Percentiles rank a stretch among this genome's conserved stretches.
These are phyloP conservation scores for Lota lota DNA, from an alignment of 2,113 vertebrate genomes.

Conservation along the genomic window DNA sequence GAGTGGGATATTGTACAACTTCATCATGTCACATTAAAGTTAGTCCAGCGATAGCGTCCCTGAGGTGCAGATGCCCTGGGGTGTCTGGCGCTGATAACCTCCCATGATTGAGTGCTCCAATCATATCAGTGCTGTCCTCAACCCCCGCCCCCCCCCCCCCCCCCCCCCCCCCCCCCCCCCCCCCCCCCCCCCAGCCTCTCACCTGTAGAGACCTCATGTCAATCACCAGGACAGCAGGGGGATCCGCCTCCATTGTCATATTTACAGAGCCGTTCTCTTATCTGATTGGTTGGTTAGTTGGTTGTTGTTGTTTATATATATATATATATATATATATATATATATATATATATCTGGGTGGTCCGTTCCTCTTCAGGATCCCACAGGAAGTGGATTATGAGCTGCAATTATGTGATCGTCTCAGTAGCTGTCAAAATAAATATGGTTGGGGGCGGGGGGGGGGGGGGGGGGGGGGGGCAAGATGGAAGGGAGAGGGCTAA, in stretches of 20 bases:
- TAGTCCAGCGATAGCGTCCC: too few relatives aligned
- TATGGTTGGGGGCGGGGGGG: too few relatives aligned
- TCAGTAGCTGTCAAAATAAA: slow-evolving; percentile 24
- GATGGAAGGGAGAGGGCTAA: too few relatives aligned
- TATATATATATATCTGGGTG: background rate
- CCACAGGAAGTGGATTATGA: slow-evolving; percentile 28
- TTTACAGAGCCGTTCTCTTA: background rate
- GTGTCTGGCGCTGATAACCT: background rate
- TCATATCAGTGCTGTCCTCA: background rate
- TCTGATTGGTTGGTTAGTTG: slow-evolving; percentile 9
- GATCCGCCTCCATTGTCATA: background rate
- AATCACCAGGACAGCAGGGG: background rate
- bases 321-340: too few relatives aligned
- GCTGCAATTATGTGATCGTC: slow-evolving; percentile 12
- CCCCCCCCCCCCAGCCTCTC: too few relatives aligned
- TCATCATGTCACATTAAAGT: too few relatives aligned
- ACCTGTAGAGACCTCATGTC: too few relatives aligned
- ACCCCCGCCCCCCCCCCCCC: background rate
- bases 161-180: too few relatives aligned
- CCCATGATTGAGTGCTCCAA: background rate
- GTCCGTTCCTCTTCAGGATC: slow-evolving; percentile 23
- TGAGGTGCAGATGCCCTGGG: too few relatives aligned
- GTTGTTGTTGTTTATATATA: slow-evolving; percentile 14
- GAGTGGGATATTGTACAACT: too few relatives aligned
- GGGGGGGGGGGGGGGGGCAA: too few relatives aligned